Evolutionary conservation across 2,888 invertebrate species (phyloP), one percentile per base, ranked within the genome.

Genomic region (Odontocolon sp.): DNA sequence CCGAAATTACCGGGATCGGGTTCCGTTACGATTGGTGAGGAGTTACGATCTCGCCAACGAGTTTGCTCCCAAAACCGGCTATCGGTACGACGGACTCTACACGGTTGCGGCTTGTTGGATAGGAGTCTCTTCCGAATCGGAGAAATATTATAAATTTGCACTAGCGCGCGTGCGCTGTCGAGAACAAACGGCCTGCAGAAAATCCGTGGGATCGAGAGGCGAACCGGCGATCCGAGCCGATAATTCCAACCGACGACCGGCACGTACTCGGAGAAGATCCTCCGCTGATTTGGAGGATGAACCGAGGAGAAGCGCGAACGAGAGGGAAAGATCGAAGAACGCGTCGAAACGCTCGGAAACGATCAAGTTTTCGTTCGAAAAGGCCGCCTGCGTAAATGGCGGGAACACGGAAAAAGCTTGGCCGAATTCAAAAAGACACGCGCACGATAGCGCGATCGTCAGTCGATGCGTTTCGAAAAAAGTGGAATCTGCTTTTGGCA

Each of bases 1-100:
- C 9, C 76, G 80, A 11, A 90, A 87, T 63, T 87, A 86, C 36
- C 81, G 86, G 11, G 85, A 85, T 70, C 84, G 84, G 42, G 83
- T 89, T 38, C 90, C 90, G 1, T 42, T 90, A n/a, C 80, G 90
- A 36, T 73, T 90, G 26, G 82, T 90, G 1, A 84, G 90, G 59
- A 86, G 89, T 59, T 89, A 86, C 69, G 87, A 86, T 81, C 74
- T 89, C 1, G 80, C 84, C 2, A 88, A 89, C 38, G 76, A 83
- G 26, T 88, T 83, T 57, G 88, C 90, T 1, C 90, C 90, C 5
- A 88, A 87, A 80, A 89, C 89, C 1, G 90, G 90, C 3, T 87
- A 88, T 6, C 83, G 90, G 8, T 90, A 90, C 31, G 90, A 90
- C 47, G 89, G 90, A 4, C 79, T 90, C 3, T 90, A 89, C 36